A percentile compares a stretch with the other conserved stretches of the same genome.
phyloP scores from a whole-genome alignment of 2,797 vertebrate species.

The Sebastes wilsoni region DNA sequence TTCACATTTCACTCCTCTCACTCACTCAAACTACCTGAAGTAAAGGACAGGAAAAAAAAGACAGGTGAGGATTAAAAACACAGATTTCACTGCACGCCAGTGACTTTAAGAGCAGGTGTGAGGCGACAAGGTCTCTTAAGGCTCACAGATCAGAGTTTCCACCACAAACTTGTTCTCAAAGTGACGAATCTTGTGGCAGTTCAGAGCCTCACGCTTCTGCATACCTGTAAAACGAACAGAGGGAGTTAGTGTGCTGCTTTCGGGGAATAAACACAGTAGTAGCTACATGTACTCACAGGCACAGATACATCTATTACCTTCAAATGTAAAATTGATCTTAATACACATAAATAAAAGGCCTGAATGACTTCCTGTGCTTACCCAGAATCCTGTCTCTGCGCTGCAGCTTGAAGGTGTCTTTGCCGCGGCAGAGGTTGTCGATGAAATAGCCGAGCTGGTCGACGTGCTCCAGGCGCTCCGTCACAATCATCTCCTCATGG shows the following conservation, averaged over 20 bases:
- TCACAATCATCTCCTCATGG: constrained; percentile 97
- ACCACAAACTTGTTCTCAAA: constrained; percentile 91
- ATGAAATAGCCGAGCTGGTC: constrained; percentile 92
- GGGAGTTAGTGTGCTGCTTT: background rate
- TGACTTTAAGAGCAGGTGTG: constrained; percentile 47
- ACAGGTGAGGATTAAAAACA: constrained; percentile 47
- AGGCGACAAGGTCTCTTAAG: constrained; percentile 48
- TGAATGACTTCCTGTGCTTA: constrained; percentile 19
- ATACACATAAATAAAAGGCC: background rate
- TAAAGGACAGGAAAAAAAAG: constrained; percentile 34
- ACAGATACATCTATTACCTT: background rate
- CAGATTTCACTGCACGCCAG: constrained; percentile 77
- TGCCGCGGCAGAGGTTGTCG: constrained; percentile 90
- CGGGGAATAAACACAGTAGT: background rate
- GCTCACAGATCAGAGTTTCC: constrained; percentile 92
- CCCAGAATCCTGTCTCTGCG: constrained; percentile 86
- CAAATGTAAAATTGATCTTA: background rate
- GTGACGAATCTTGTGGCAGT: constrained; percentile 91
- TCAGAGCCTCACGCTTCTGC: constrained; percentile 91
- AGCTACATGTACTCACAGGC: background rate
- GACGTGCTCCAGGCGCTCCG: constrained; percentile 91
- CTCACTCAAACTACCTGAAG: constrained; percentile 55
- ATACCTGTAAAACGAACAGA: constrained; percentile 82
- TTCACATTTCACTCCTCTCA: constrained; percentile 59
- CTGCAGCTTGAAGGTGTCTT: constrained; percentile 94